Evolutionary conservation across 1,140 invertebrate genomes (phyloP).

Genomic region (Drosophila nikananu): DNA sequence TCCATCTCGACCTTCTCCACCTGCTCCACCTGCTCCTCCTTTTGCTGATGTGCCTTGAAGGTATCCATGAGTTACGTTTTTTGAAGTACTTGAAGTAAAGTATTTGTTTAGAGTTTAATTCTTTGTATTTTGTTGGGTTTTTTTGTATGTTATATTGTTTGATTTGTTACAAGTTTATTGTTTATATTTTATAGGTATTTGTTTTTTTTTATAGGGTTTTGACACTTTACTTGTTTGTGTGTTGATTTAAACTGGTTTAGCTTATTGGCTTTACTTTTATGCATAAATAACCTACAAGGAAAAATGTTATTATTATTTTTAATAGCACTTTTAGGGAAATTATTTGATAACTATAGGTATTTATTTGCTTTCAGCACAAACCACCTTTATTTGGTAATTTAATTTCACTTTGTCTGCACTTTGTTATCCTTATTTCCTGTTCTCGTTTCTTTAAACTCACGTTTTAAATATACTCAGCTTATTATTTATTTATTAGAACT

Average conservation of each 20-base stretch:
- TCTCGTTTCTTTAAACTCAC: not conserved
- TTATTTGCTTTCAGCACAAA: not conserved
- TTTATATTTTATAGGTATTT: no score
- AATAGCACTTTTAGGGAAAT: not conserved
- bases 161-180: no score
- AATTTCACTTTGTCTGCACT: not conserved
- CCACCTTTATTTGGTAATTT: not conserved
- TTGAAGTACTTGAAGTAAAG: no score
- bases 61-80: not conserved
- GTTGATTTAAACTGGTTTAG: not conserved
- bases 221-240: not conserved
- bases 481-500: not conserved
- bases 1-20: not conserved
- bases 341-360: no score
- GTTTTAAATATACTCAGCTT: not conserved
- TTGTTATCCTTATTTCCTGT: not conserved
- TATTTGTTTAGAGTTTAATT: not conserved
- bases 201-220: not conserved
- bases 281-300: not conserved
- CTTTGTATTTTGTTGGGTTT: not conserved
- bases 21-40: not conserved
- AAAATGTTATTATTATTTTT: not conserved
- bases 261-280: not conserved
- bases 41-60: not conserved
- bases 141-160: not conserved